Evolutionary conservation across 2,888 invertebrate genomes (phyloP).

Genomic region (Heliconius cydno): DNA sequence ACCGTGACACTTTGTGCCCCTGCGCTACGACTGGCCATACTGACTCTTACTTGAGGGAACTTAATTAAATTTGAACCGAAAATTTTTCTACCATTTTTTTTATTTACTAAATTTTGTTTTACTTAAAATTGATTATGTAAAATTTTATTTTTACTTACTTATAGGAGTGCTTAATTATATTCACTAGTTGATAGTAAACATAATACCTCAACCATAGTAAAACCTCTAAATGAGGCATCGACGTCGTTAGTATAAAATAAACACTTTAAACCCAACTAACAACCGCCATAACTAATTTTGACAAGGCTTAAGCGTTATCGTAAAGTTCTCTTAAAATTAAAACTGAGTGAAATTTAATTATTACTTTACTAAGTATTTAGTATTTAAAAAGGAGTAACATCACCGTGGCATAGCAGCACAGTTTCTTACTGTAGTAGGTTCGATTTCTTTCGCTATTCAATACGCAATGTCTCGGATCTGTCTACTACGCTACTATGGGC

Average conservation of each 20-base stretch:
- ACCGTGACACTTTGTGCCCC: no score
- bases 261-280: constrained; percentile 12
- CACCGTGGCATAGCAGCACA: background rate
- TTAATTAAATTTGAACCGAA: no score
- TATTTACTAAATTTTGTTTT: no score
- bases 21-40: no score
- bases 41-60: no score
- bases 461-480: background rate
- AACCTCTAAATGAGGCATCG: constrained; percentile 13
- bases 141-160: background rate
- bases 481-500: background rate
- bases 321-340: constrained; percentile 7
- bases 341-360: constrained; percentile 7
- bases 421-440: background rate
- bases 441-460: background rate
- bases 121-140: background rate
- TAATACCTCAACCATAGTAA: constrained; percentile 1
- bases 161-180: background rate
- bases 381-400: no score
- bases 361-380: background rate
- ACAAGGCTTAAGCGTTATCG: background rate
- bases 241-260: constrained; percentile 13
- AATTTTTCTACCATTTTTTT: background rate
- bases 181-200: constrained; percentile 9
- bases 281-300: constrained; percentile 15